Evolutionary conservation across 2,797 vertebrate species (phyloP).

Genomic region (Pangasius sanitwongsei): DNA sequence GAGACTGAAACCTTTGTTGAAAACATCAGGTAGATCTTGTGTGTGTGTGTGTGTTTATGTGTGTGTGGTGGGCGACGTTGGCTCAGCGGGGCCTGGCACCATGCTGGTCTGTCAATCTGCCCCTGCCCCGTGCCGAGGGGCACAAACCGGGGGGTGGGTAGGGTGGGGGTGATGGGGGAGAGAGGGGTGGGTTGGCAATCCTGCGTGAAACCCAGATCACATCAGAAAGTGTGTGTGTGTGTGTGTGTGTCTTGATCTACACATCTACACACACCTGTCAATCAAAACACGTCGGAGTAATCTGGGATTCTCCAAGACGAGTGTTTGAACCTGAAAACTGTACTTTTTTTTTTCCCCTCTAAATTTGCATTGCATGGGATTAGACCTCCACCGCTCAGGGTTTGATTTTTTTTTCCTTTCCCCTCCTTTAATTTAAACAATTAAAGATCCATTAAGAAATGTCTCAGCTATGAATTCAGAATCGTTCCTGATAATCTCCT

Average conservation of each 20-base stretch:
- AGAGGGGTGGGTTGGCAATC: constrained; percentile 45
- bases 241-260: neutral
- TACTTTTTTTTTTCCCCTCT: neutral
- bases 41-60: constrained; percentile 1
- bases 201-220: constrained; percentile 63
- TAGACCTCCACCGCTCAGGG: neutral
- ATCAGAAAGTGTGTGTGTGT: constrained; percentile 23
- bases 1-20: constrained; percentile 61
- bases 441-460: neutral
- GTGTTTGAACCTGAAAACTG: constrained; percentile 25
- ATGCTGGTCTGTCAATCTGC: constrained; percentile 71
- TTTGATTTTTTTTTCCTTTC: neutral
- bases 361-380: constrained; percentile 13
- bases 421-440: neutral
- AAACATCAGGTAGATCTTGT: constrained; percentile 65
- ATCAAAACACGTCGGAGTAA: constrained; percentile 60
- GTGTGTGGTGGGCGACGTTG: constrained; percentile 45
- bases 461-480: neutral
- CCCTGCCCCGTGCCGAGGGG: constrained; percentile 56
- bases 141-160: constrained; percentile 37
- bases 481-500: neutral
- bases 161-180: constrained; percentile 38
- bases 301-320: constrained; percentile 44
- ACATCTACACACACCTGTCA: constrained; percentile 69
- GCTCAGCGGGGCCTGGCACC: constrained; percentile 59